These are phyloP conservation scores for Palaemon carinicauda DNA, from an alignment of 1,140 invertebrate genomes.

Conservation along the genomic window DNA sequence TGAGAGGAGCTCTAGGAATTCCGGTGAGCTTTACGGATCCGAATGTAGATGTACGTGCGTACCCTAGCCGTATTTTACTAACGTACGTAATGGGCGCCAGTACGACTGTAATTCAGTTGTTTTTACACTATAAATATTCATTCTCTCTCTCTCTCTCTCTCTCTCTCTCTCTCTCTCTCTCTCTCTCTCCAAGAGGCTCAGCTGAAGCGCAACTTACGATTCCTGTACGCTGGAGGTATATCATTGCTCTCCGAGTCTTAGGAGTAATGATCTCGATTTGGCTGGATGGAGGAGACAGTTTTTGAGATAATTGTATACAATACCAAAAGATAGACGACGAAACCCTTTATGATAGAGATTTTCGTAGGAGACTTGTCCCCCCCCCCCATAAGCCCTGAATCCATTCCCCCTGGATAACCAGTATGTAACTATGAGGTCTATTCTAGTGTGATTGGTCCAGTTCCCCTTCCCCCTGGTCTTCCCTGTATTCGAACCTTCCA, in stretches of 20 bases:
- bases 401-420: not conserved
- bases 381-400: not conserved
- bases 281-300: conserved; percentile 32
- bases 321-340: not conserved
- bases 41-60: not conserved
- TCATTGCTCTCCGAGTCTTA: conserved; percentile 38
- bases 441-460: not conserved
- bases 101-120: not conserved
- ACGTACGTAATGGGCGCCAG: not conserved
- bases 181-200: too few relatives aligned
- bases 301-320: conserved; percentile 40
- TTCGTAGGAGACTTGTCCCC: too few relatives aligned
- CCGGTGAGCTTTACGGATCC: too few relatives aligned
- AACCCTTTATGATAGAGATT: too few relatives aligned
- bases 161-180: too few relatives aligned
- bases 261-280: conserved; percentile 23
- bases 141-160: too few relatives aligned
- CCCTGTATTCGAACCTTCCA: not conserved
- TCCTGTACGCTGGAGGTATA: too few relatives aligned
- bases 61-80: conserved; percentile 25
- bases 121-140: too few relatives aligned
- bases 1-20: not conserved
- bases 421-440: not conserved
- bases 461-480: not conserved
- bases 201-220: too few relatives aligned